Evolutionary conservation across 2,113 vertebrate genomes (phyloP), one percentile per base, ranked within the genome.

Genomic region (Lamprotornis superbus): DNA sequence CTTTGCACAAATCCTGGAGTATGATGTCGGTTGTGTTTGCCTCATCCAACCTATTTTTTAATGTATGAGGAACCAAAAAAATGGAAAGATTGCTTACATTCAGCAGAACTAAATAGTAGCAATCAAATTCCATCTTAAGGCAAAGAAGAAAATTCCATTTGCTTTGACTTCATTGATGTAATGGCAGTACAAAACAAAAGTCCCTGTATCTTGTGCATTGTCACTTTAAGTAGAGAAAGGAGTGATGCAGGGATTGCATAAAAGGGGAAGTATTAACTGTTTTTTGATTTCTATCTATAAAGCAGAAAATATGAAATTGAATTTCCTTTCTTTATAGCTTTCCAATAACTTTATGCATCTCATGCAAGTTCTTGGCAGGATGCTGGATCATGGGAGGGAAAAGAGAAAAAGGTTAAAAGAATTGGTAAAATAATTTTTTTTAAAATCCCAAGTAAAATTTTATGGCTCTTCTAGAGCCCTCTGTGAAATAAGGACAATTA

Each of bases 1-100:
- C 28, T 69, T 61, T 44, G 27, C 55, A 77, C 6, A 60, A 61
- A 18, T 46, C 39, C 28, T 39, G 27, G 23, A 39, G 27, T 10
- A 46, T 5, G 2, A 39, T 31, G 30, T n/a, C 0, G 0, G 19
- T 39, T 42, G 12, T 1, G 28, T n/a, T 70, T 70, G 23, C 24
- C 10, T 47, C n/a, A 40, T 63, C 24, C 20, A 63, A 39, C 10
- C 33, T 33, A 15, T 46, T 57, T 76, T 79, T 18, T 19, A 56
- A 67, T 12, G 9, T 23, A n/a, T 12, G 39, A 44, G 6, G 35
- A 81, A 70, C 46, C 1, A 17, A 74, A 79, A 70, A 22, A 35
- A 33, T 18, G 3, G 11, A 73, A 74, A 4, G 1, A 6, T 28
- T 87, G 4, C 10, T 70, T n/a, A 13, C 24, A 46, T 63, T 71